Evolutionary conservation across 2,113 vertebrate species (phyloP), one percentile per base, ranked within the genome.

Genomic region (Phocoena phocoena): DNA sequence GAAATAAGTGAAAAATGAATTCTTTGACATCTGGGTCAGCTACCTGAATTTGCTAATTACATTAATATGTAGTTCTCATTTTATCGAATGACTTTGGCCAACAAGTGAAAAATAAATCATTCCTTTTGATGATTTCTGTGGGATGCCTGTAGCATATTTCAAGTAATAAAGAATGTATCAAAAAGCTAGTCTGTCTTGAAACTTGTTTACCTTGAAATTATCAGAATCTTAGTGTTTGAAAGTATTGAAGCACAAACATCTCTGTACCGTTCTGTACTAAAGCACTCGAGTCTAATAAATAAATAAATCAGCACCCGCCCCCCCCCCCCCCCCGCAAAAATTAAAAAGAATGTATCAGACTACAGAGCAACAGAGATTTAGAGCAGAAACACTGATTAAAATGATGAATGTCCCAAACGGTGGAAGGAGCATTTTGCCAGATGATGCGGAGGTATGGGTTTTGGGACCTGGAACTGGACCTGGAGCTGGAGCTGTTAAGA

Each of bases 241-340:
- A 99, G 99, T 99, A 99, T 99, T 98, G 99, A 99, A 99, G 99
- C 99, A 99, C 99, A 99, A 99, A 99, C 98, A 97, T 99, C 99
- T 99, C 99, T 99, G 99, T 99, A 99, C 98, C 80, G 88, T 98
- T 98, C 98, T 98, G 99, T 98, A 99, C 98, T 98, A 90, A 98
- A 98, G 98, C 98, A 98, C 98, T 98, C 41, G 90, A 98, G 98
- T 98, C 98, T 92, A 98, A 98, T 98, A 97, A 99, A 99, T 98
- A 97, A 99, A 99, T 98, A 99, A 82, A 44, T 94, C 90, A 98
- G 98, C 99, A 98, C 99, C 99, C 99, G 36, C 36, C 36, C 36
- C 36, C 36, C 36, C 36, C 36, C 36, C 36, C 50, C 15, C 15
- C 53, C 53, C 53, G 0, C 15, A 5, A 14, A 14, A 14, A 50